Conservation (phyloP, 2,113 vertebrate species). For the Pagrus major region DNA sequence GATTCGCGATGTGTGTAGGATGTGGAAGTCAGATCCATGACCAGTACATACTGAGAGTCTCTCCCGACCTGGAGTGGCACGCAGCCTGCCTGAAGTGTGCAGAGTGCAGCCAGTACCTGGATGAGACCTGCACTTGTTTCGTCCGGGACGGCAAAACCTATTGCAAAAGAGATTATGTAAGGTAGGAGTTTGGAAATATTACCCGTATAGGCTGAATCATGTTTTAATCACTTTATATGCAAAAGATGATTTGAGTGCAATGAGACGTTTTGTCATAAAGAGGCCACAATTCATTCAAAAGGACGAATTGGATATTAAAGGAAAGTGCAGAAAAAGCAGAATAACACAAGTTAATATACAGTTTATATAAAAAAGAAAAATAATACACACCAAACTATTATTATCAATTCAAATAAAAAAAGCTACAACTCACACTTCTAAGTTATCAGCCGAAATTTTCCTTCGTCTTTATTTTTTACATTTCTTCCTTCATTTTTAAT, state of each 20-base stretch:
- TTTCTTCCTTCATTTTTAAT: neutral
- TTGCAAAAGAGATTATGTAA: slow-evolving; percentile 97
- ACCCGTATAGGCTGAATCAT: neutral
- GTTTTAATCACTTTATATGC: neutral
- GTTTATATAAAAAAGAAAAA: neutral
- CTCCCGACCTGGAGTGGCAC: slow-evolving; percentile 98
- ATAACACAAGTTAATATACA: neutral
- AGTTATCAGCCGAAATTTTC: slow-evolving; percentile 2
- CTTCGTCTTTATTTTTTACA: neutral
- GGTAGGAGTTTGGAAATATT: slow-evolving; percentile 83
- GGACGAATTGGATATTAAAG: neutral
- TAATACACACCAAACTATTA: neutral
- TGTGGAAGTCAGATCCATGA: slow-evolving; percentile 98
- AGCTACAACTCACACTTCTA: neutral
- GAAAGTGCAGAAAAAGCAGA: neutral
- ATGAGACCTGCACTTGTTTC: slow-evolving; percentile 97
- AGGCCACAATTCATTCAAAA: neutral
- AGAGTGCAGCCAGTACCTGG: slow-evolving; percentile 94
- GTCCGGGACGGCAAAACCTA: slow-evolving; percentile 96
- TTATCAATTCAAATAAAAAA: neutral
- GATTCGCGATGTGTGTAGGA: slow-evolving; percentile 94
- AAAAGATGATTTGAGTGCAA: neutral
- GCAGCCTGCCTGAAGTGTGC: slow-evolving; percentile 96
- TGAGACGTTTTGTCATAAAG: neutral
- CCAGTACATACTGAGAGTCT: slow-evolving; percentile 95